A percentile compares a stretch with the other conserved stretches of the same genome.
Conservation (phyloP, 2,113 vertebrate species). For the Varanus komodoensis region DNA sequence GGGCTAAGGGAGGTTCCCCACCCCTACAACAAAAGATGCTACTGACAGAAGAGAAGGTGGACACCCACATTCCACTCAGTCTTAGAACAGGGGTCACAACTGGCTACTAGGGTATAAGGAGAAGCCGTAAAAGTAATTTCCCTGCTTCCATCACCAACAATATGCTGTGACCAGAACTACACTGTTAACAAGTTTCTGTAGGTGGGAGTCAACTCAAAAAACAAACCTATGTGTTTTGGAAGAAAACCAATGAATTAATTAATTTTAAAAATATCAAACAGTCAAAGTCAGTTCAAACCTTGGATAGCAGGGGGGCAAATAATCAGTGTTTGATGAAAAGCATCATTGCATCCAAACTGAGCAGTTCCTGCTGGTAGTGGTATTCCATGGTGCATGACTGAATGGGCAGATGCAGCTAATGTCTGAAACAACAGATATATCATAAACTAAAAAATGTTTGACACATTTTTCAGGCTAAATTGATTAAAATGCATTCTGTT, state of each 20-base stretch:
- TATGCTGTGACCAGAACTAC: not conserved
- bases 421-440: conserved; percentile 75
- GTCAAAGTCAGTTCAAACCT: conserved; percentile 80
- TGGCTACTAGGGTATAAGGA: not conserved
- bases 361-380: conserved; percentile 91
- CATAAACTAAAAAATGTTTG: not conserved
- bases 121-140: not conserved
- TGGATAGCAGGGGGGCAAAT: conserved; percentile 93
- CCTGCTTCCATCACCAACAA: not conserved
- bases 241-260: rapidly evolving
- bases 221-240: not conserved
- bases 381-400: conserved; percentile 93
- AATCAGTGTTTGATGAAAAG: conserved; percentile 96
- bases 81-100: not conserved
- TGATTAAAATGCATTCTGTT: not conserved
- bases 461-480: not conserved
- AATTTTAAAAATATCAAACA: not conserved
- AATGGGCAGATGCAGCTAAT: conserved; percentile 87
- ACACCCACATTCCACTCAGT: no score
- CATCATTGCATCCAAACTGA: conserved; percentile 93
- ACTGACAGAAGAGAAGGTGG: not conserved
- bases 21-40: not conserved
- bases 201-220: not conserved
- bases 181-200: not conserved
- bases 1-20: no score